Conservation (phyloP, 2,797 vertebrate species). For the Bothrops alternatus region DNA sequence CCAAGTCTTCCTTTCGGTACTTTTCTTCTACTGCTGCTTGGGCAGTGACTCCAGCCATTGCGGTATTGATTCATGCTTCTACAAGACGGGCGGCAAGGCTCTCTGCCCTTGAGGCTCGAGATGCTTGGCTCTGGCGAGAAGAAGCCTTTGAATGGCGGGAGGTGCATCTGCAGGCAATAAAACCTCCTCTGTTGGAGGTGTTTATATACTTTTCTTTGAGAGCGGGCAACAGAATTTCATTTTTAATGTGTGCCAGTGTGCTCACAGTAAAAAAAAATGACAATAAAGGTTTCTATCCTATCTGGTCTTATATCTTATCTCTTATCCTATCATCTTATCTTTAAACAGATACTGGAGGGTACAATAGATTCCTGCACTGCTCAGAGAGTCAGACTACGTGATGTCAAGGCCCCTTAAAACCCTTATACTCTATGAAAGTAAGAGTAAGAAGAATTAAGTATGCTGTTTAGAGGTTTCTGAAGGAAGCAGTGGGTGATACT, state of each 20-base stretch:
- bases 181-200: neutral
- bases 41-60: too few relatives aligned
- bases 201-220: neutral
- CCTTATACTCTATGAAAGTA: neutral
- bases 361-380: neutral
- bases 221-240: neutral
- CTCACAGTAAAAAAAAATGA: neutral
- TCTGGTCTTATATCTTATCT: neutral
- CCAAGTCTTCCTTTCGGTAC: too few relatives aligned
- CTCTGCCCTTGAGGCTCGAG: too few relatives aligned
- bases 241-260: neutral
- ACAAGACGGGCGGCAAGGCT: too few relatives aligned
- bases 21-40: too few relatives aligned
- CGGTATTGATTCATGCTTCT: too few relatives aligned
- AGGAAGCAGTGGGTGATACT: neutral
- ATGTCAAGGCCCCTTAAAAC: neutral
- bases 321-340: neutral
- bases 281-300: neutral
- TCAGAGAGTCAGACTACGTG: neutral
- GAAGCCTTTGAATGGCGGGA: too few relatives aligned
- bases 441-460: neutral
- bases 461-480: neutral
- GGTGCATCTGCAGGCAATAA: neutral
- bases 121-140: too few relatives aligned
- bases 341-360: neutral